These are phyloP conservation scores for Gavia stellata DNA, from an alignment of 2,113 vertebrate species.

Conservation along the genomic window DNA sequence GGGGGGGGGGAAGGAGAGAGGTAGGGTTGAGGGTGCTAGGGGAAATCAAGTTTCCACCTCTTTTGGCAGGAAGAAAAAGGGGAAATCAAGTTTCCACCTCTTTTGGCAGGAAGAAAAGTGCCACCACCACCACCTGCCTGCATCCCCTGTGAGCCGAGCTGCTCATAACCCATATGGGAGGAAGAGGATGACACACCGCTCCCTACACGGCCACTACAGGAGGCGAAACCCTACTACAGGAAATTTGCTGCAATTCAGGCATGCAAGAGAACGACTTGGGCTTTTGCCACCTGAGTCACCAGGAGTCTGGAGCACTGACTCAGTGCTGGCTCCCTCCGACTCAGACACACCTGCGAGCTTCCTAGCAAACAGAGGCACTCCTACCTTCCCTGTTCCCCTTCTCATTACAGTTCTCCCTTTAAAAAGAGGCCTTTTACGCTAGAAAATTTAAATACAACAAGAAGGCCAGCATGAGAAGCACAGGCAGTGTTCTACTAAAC, in stretches of 20 bases:
- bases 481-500: background rate
- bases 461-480: background rate
- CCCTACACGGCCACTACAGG: background rate
- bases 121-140: background rate
- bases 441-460: background rate
- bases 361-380: background rate
- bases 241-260: background rate
- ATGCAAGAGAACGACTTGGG: background rate
- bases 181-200: background rate
- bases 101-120: background rate
- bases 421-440: background rate
- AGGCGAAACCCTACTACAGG: background rate
- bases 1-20: background rate
- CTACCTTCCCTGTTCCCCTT: background rate
- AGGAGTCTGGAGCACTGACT: background rate
- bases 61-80: background rate
- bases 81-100: background rate
- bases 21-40: background rate
- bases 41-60: background rate
- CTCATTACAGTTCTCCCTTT: background rate
- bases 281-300: conserved; percentile 28
- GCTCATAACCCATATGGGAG: rapidly evolving
- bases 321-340: background rate
- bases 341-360: background rate
- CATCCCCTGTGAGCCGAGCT: background rate